phyloP scores from a whole-genome alignment of 1,140 invertebrate species.

The Leptestheria dahalacensis region DNA sequence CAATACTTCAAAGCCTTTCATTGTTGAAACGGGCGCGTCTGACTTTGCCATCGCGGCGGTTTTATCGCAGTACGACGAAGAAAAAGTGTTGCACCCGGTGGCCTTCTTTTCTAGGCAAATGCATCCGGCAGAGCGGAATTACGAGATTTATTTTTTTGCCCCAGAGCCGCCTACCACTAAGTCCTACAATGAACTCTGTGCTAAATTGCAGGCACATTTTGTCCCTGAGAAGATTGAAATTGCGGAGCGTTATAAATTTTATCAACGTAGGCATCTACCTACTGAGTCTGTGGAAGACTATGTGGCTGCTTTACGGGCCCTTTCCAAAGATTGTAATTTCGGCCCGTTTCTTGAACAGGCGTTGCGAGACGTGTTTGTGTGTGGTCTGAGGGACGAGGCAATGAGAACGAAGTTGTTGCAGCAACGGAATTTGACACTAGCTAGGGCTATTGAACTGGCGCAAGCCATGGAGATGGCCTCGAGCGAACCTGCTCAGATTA shows the following conservation, averaged over 20 bases:
- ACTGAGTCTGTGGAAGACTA: slow-evolving; percentile 7
- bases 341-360: slow-evolving; percentile 4
- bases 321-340: slow-evolving; percentile 12
- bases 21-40: no score
- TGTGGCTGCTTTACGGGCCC: slow-evolving; percentile 1
- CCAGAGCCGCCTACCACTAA: slow-evolving; percentile 2
- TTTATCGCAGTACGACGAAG: no score
- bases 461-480: slow-evolving; percentile 5
- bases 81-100: no score
- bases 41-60: no score
- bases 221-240: slow-evolving; percentile 10
- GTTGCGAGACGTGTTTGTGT: slow-evolving; percentile 12
- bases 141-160: slow-evolving; percentile 1
- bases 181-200: neutral
- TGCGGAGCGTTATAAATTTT: slow-evolving; percentile 10
- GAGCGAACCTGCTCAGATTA: neutral
- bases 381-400: neutral
- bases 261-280: slow-evolving; percentile 1
- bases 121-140: no score
- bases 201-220: slow-evolving; percentile 1
- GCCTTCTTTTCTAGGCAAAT: no score
- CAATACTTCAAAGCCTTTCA: no score
- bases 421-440: slow-evolving; percentile 7
- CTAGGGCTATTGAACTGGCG: slow-evolving; percentile 4
- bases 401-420: slow-evolving; percentile 8